A percentile compares a stretch with the other conserved stretches of the same genome.
These are phyloP conservation scores for Colossoma macropomum DNA, from an alignment of 2,113 vertebrate species.

Conservation along the genomic window DNA sequence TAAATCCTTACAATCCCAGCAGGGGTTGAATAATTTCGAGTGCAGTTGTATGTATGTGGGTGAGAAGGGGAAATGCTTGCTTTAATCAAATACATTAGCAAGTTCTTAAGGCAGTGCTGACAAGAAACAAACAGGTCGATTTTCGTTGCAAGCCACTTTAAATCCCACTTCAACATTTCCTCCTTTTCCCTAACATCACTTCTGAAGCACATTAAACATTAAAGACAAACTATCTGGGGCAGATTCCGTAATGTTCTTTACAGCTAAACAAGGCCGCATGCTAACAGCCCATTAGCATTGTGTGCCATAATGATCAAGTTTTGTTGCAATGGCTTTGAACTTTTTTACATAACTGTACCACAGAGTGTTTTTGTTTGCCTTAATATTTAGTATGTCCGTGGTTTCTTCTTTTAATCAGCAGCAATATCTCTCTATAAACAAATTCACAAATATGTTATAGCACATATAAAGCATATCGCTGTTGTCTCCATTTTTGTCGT, in stretches of 20 bases:
- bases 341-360: no score
- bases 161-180: not conserved
- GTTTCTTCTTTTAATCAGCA: not conserved
- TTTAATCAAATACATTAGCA: not conserved
- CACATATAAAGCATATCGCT: no score
- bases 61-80: not conserved
- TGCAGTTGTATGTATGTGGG: not conserved
- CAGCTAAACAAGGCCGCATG: not conserved
- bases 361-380: no score
- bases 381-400: no score
- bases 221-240: not conserved
- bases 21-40: no score
- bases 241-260: not conserved
- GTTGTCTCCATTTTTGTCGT: no score
- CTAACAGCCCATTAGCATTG: conserved; percentile 1
- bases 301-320: not conserved
- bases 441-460: not conserved
- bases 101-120: not conserved
- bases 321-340: no score
- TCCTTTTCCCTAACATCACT: not conserved
- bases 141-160: not conserved
- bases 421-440: not conserved
- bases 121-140: not conserved
- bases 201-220: not conserved
- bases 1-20: no score